phyloP scores from a whole-genome alignment of 2,888 invertebrate species.

The Campopleginae sp. region DNA sequence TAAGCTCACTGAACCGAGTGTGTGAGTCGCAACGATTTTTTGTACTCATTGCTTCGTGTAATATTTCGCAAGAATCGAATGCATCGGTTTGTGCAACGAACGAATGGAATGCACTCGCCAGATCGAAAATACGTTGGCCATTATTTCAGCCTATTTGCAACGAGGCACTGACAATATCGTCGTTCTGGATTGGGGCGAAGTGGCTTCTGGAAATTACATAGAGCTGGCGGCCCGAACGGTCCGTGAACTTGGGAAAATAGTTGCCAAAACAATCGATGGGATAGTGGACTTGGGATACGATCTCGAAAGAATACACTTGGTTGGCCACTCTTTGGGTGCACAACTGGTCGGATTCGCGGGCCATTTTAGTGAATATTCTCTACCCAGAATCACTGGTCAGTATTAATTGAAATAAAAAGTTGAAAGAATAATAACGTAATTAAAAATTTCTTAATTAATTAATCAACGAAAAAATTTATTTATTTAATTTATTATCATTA shows the following conservation, averaged over 20 bases:
- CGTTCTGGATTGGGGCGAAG: constrained; percentile 76
- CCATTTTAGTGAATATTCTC: constrained; percentile 60
- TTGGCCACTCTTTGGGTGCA: constrained; percentile 77
- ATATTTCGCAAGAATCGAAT: too few relatives aligned
- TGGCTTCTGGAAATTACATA: constrained; percentile 71
- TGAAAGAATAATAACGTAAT: too few relatives aligned
- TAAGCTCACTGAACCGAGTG: too few relatives aligned
- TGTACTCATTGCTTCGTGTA: too few relatives aligned
- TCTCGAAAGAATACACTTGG: constrained; percentile 71
- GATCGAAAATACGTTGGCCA: neutral
- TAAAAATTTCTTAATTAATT: too few relatives aligned
- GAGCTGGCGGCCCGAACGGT: constrained; percentile 53
- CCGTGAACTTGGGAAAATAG: constrained; percentile 63
- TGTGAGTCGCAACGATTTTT: too few relatives aligned
- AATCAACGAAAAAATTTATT: too few relatives aligned
- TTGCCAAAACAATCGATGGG: constrained; percentile 64
- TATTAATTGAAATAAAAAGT: neutral
- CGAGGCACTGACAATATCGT: constrained; percentile 74
- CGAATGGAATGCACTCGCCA: neutral
- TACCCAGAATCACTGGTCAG: constrained; percentile 76
- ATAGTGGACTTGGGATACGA: constrained; percentile 68
- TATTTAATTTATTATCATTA: too few relatives aligned
- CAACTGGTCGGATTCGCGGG: constrained; percentile 74
- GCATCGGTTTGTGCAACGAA: too few relatives aligned
- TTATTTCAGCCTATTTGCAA: constrained; percentile 73